phyloP scores from a whole-genome alignment of 2,113 vertebrate genomes.

The Zootoca vivipara region DNA sequence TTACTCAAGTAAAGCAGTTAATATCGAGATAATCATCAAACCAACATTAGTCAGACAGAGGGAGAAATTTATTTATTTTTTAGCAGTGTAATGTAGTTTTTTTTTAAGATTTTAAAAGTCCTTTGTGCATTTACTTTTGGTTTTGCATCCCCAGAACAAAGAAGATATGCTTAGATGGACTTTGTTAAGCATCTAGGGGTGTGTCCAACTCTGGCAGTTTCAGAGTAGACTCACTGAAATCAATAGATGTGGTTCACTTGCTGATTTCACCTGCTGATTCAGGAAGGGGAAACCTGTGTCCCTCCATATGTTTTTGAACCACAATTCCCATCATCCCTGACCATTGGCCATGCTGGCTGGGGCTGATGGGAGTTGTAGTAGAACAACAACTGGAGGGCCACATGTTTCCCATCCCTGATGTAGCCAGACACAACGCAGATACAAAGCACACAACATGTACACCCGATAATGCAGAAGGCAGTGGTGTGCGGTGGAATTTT shows the following conservation, averaged over 20 bases:
- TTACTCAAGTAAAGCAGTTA: slow-evolving; percentile 87
- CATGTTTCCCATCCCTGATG: no score
- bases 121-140: slow-evolving; percentile 56
- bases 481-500: no score
- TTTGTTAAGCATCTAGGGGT: slow-evolving; percentile 37
- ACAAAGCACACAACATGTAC: background rate
- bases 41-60: slow-evolving; percentile 79
- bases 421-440: background rate
- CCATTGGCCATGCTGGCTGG: no score
- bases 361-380: no score
- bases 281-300: no score
- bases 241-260: background rate
- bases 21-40: slow-evolving; percentile 86
- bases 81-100: slow-evolving; percentile 65
- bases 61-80: slow-evolving; percentile 75
- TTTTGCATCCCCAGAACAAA: slow-evolving; percentile 43
- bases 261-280: background rate
- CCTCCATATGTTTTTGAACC: no score
- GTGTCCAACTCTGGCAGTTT: background rate
- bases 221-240: background rate
- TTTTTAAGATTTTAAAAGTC: slow-evolving; percentile 55
- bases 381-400: no score
- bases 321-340: no score
- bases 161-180: slow-evolving; percentile 32
- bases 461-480: slow-evolving; percentile 27